A percentile compares a stretch with the other conserved stretches of the same genome.
Evolutionary conservation across 2,113 vertebrate genomes (phyloP).

Genomic region (Orientallactaga bullata): DNA sequence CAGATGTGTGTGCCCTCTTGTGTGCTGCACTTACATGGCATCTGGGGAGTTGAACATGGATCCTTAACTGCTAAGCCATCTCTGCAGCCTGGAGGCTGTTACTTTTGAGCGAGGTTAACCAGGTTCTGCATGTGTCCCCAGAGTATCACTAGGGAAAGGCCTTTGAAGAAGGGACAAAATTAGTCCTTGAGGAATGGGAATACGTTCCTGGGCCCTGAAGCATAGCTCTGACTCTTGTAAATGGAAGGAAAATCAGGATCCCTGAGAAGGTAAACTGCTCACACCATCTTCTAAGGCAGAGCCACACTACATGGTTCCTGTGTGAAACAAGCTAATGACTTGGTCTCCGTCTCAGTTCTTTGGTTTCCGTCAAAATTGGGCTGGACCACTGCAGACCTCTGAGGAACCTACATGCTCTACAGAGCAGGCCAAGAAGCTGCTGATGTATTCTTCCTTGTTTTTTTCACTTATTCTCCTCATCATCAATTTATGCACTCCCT

Average conservation of each 20-base stretch:
- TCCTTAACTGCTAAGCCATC: too few relatives aligned
- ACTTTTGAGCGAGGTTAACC: background rate
- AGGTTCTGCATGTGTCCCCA: background rate
- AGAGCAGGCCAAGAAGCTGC: background rate
- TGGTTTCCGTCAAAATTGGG: background rate
- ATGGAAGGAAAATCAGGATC: background rate
- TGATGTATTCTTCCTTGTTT: background rate
- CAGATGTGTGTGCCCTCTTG: too few relatives aligned
- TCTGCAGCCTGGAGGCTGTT: background rate
- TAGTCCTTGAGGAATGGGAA: background rate
- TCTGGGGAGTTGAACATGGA: too few relatives aligned
- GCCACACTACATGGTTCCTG: background rate
- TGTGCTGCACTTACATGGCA: too few relatives aligned
- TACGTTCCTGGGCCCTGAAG: background rate
- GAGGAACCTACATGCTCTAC: background rate
- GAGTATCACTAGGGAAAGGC: background rate
- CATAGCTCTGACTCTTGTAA: background rate
- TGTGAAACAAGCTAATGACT: background rate
- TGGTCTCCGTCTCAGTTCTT: background rate
- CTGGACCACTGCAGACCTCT: background rate
- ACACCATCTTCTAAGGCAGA: background rate
- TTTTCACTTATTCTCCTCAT: background rate
- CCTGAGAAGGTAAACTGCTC: background rate
- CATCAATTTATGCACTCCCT: background rate
- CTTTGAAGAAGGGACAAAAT: background rate